Evolutionary conservation across 2,113 vertebrate genomes (phyloP), one percentile per base, ranked within the genome.

Genomic region (Natator depressus): DNA sequence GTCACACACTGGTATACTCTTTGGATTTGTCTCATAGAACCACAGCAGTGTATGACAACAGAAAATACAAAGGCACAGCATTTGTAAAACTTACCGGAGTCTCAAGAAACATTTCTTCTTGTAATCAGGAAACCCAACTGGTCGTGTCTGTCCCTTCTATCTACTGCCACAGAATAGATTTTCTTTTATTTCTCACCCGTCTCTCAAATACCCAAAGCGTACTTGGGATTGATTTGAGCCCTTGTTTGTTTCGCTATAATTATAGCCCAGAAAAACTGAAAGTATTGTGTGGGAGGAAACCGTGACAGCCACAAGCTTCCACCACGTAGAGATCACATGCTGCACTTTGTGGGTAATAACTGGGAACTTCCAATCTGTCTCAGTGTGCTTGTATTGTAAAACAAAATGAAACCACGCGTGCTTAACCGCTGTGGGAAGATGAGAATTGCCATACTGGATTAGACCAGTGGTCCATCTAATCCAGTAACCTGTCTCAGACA

Each of bases 201-300:
- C 5, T 0, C 19, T 38, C 9, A 0, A 0, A 0, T 22, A 3
- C 42, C 81, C 53, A 5, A 0, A 12, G 53, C 0, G 1, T 10
- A 59, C 53, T 25, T 5, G 7, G 13, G 7, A n/a, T 5, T 22
- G 59, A 0, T 55, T 35, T 4, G 53, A 81, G 83, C 47, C 54
- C 13, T 38, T 10, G 22, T 2, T 50, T 50, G 54, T 54, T 85
- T 89, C 51, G 2, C 10, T 31, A 7, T 89, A 86, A 0, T 92
- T 93, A 90, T 91, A 96, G 38, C 55, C 55, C 87, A 19, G 42
- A 20, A 84, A 92, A 93, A 93, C 0, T 4, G 78, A 93, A 88
- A 93, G 81, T n/a, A 1, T 80, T 13, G 3, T 38, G 3, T 1
- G 0, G 29, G 86, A 81, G 97, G 97, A 98, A 98, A 96, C 81